A percentile compares a stretch with the other conserved stretches of the same genome.
These are phyloP conservation scores for Sarcophaga peregrina DNA, from an alignment of 1,140 invertebrate species.

Conservation along the genomic window DNA sequence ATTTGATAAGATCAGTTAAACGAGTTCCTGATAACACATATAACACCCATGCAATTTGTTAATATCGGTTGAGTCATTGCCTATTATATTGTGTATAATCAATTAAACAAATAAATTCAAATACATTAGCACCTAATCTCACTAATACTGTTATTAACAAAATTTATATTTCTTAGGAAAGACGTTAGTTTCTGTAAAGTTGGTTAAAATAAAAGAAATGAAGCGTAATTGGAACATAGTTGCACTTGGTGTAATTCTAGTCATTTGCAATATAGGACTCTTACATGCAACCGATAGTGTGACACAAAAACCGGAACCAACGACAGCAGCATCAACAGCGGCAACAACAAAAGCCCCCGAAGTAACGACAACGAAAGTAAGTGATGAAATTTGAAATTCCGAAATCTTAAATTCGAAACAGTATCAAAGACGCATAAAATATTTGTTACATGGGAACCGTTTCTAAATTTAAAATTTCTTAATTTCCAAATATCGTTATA, in stretches of 20 bases:
- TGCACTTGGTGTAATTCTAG: neutral
- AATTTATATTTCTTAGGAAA: neutral
- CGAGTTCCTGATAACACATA: conserved; percentile 13
- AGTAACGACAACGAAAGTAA: conserved; percentile 28
- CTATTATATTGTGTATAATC: neutral
- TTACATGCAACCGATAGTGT: neutral
- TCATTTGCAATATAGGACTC: neutral
- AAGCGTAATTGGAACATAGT: neutral
- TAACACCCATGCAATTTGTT: neutral
- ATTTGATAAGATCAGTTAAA: conserved; percentile 31
- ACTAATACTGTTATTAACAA: neutral
- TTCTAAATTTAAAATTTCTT: too few relatives aligned
- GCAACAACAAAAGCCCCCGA: conserved; percentile 2
- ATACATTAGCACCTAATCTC: neutral
- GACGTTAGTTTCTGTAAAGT: neutral
- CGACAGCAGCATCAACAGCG: neutral
- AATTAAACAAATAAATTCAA: neutral
- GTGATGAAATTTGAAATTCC: neutral
- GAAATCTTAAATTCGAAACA: too few relatives aligned
- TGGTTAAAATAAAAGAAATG: neutral
- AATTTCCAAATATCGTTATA: too few relatives aligned
- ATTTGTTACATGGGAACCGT: too few relatives aligned
- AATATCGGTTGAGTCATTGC: conserved; percentile 25
- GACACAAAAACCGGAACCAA: conserved; percentile 24
- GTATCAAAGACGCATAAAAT: too few relatives aligned